phyloP scores from a whole-genome alignment of 1,140 invertebrate species.

The Euwallacea fornicatus region DNA sequence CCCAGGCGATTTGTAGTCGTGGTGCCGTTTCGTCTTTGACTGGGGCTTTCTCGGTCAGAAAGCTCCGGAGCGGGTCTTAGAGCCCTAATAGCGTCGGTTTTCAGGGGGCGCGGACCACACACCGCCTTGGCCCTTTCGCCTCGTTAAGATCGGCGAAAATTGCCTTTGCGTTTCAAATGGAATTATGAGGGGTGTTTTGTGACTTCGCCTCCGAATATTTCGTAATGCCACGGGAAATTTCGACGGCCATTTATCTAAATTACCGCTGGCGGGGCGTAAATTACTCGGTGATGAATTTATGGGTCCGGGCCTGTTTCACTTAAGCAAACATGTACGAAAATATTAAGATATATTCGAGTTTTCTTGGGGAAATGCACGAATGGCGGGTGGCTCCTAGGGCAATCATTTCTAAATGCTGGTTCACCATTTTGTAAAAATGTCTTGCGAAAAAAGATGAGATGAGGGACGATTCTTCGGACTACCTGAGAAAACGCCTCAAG shows the following conservation, averaged over 20 bases:
- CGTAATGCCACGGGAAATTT: constrained; percentile 20
- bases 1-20: too few species aligned
- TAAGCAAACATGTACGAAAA: too few species aligned
- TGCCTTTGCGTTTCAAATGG: constrained; percentile 35
- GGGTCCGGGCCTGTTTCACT: too few species aligned
- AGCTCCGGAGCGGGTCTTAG: constrained; percentile 16
- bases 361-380: too few species aligned
- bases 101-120: constrained; percentile 21
- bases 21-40: constrained; percentile 13
- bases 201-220: constrained; percentile 29
- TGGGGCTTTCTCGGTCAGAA: constrained; percentile 13
- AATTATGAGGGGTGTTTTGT: constrained; percentile 35
- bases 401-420: too few species aligned
- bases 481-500: too few species aligned
- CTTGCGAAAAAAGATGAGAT: too few species aligned
- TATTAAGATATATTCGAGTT: too few species aligned
- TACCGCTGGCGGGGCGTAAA: background rate
- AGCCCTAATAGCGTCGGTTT: constrained; percentile 18
- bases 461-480: too few species aligned
- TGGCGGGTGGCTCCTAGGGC: too few species aligned
- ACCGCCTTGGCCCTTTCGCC: constrained; percentile 25
- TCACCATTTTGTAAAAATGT: too few species aligned
- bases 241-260: constrained; percentile 34
- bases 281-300: too few species aligned
- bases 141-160: constrained; percentile 35